Base-by-base conservation (phyloP, 2,888 invertebrate species). In the Protonemura montana region DNA sequence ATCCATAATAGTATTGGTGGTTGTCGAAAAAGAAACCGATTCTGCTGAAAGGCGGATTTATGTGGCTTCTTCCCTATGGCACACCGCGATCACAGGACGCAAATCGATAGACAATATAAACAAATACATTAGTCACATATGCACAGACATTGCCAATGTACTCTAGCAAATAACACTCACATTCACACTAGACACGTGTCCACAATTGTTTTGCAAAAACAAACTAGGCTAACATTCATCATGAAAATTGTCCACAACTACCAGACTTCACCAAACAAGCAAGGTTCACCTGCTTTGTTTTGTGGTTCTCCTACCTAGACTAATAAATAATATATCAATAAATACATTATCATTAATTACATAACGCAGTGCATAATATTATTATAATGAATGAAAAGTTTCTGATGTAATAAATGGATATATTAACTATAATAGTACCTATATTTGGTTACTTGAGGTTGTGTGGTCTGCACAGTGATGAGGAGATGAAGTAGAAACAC, bases 21-120 rank as follows among this genome's bases (percentile, higher is more conserved):
- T 59, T 59, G 59, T 59, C 59, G 59, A 59, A 59, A 59, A 59
- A 59, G 59, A 59, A 59, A 59, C 59, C 59, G 59, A 59, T 59
- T 59, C 59, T 59, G 21, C 59, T 59, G 59, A 59, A 10, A 59
- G 59, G 59, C 59, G 59, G 59, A 13, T 59, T 59, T 59, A 59
- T 21, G 59, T 59, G 59, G 59, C 59, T 59, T 59, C 13, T 59
- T 41, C 85, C 76, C 85, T 87, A 87, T 87, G 87, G 87, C 87
- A 87, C 87, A 87, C 86, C 86, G 76, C 85, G 85, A 87, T 87
- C 86, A 87, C 87, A 87, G 85, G 87, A 87, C 85, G 85, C 85
- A 86, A 87, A 85, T 85, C 28, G 86, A 86, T 85, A 86, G 28
- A 87, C 77, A 78, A 0, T 30, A 42, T 85, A 30, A 76, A 3